phyloP scores from a whole-genome alignment of 1,140 invertebrate species.

The Lepidostoma basale region DNA sequence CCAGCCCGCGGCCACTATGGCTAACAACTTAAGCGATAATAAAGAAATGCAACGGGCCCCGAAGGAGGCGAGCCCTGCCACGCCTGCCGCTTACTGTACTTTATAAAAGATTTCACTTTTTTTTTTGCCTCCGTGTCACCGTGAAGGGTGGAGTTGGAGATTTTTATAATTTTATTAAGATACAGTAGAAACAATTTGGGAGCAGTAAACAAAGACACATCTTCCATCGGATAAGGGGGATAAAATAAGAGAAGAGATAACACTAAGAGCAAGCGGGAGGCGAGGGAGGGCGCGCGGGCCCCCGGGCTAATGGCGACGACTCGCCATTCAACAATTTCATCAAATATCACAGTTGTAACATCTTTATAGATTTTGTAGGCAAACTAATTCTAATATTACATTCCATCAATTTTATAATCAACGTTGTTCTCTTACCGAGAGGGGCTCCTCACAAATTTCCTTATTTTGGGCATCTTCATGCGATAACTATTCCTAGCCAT shows the following conservation, averaged over 20 bases:
- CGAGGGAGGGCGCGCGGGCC: neutral
- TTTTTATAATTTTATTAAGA: conserved; percentile 32
- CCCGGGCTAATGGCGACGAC: conserved; percentile 1
- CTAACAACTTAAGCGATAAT: conserved; percentile 12
- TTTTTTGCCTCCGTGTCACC: conserved; percentile 27
- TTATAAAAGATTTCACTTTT: conserved; percentile 7
- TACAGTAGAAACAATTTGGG: conserved; percentile 9
- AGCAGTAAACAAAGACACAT: neutral
- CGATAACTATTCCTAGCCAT: too few relatives aligned
- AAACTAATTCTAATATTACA: conserved; percentile 32
- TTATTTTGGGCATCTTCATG: too few relatives aligned
- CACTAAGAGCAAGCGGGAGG: neutral
- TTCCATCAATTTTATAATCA: conserved; percentile 18
- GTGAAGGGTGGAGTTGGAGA: neutral
- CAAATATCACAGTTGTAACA: conserved; percentile 37
- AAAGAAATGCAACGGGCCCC: conserved; percentile 27
- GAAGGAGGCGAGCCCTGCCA: neutral
- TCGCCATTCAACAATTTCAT: conserved; percentile 36
- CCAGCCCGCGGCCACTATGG: neutral
- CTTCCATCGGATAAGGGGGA: neutral
- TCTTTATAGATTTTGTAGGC: conserved; percentile 25
- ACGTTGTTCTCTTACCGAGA: conserved; percentile 29
- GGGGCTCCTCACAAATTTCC: too few relatives aligned
- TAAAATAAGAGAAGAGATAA: conserved; percentile 7
- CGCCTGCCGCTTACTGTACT: neutral